Evolutionary conservation across 2,888 invertebrate genomes (phyloP), one percentile per base, ranked within the genome.

Genomic region (Hylaea fasciaria): DNA sequence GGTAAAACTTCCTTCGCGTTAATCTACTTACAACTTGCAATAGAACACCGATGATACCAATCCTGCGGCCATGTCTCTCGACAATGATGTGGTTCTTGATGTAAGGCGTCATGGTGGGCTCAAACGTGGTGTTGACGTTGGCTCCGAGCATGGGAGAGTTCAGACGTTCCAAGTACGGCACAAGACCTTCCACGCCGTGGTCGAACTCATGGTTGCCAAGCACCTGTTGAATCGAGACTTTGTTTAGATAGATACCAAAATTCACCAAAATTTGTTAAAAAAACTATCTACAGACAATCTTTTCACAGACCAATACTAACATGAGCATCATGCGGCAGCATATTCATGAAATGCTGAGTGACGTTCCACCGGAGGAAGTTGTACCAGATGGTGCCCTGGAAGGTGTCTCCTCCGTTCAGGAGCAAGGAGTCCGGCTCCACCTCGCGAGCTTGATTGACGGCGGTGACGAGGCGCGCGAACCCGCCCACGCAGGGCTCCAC

Each of bases 191-290:
- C 0, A 97, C 88, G 2, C 94, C 94, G 72, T 96, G 94, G 78
- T 97, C 97, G 74, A 98, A 97, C 81, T 97, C 97, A 74, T 98
- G 97, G 82, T 97, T 97, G 0, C 97, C 97, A 9, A 97, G 80
- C 0, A 96, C 95, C 97, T 97, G 78, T 13, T 16, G 35, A 35
- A 17, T 22, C 22, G 5, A 22, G 32, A 9, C 4, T n/a, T 11
- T 12, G n/a, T n/a, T n/a, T n/a, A n/a, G n/a, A 12, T 39, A 12
- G 39, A 9, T 35, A 35, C 22, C 22, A 22, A 22, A 22, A n/a
- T n/a, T n/a, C 22, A 22, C 5, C 22, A 22, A 22, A 22, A 5
- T 22, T 22, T 22, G 22, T 22, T 22, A 22, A 22, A n/a, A n/a
- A n/a, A n/a, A n/a, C n/a, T n/a, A n/a, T n/a, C n/a, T n/a, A n/a